Evolutionary conservation across 2,797 vertebrate genomes (phyloP).

Genomic region (Salmo trutta): DNA sequence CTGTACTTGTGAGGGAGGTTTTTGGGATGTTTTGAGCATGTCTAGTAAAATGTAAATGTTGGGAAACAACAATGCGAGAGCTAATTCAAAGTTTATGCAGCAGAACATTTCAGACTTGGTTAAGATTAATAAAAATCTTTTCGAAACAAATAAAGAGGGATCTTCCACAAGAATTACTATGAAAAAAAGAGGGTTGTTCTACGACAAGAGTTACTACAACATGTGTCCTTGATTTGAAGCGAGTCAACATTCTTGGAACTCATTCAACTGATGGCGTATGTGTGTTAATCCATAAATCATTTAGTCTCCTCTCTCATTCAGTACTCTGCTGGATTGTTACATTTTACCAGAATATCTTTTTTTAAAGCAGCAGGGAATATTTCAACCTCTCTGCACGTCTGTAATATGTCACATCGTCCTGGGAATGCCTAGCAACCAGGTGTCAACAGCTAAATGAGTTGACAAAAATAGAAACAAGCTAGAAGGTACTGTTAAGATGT

Average conservation of each 20-base stretch:
- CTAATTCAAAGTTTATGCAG: conserved; percentile 26
- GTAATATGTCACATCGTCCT: conserved; percentile 12
- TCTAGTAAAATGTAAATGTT: neutral
- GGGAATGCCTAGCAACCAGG: conserved; percentile 5
- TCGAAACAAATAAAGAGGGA: too few relatives aligned
- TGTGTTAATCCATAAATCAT: conserved; percentile 31
- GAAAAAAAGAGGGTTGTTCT: too few relatives aligned
- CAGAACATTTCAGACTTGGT: neutral
- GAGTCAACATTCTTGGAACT: conserved; percentile 19
- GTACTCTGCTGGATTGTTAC: conserved; percentile 15
- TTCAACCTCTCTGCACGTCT: conserved; percentile 5
- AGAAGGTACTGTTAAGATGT: neutral
- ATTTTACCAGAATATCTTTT: conserved; percentile 17
- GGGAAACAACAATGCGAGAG: neutral
- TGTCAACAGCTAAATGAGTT: neutral
- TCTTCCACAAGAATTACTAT: conserved; percentile 6
- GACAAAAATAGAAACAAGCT: too few relatives aligned
- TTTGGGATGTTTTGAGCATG: conserved; percentile 7
- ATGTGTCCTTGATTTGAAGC: conserved; percentile 26
- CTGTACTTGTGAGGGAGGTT: neutral
- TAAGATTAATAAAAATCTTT: neutral
- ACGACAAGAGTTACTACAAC: conserved; percentile 1
- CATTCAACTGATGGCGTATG: conserved; percentile 11
- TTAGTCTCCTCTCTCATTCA: conserved; percentile 14
- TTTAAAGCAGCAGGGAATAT: conserved; percentile 13